Conservation (phyloP, 53 echinoderm and acorn worm genomes). For the Arbacia lixula region DNA sequence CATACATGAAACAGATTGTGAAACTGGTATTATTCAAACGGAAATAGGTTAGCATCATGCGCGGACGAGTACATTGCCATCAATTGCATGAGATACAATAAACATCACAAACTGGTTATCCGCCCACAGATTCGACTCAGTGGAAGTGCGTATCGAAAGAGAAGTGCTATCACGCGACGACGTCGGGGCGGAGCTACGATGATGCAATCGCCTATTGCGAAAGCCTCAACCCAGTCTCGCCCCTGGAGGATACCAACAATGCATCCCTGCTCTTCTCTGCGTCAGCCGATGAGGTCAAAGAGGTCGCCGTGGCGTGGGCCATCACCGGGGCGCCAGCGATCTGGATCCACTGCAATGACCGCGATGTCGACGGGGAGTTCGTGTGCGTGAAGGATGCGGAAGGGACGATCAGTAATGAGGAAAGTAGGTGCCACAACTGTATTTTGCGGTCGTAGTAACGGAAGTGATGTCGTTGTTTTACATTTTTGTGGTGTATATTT, state of each 20-base stretch:
- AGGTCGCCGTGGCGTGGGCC: neutral
- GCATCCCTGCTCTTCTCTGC: slow-evolving; percentile 2
- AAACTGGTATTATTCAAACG: too few species aligned
- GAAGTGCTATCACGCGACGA: neutral
- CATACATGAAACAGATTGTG: too few species aligned
- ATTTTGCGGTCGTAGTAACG: too few species aligned
- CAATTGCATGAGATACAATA: too few species aligned
- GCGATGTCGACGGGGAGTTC: neutral
- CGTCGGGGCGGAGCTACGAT: neutral
- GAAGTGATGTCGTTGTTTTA: too few species aligned
- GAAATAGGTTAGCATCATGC: too few species aligned
- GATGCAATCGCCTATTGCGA: neutral
- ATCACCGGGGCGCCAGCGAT: too few species aligned
- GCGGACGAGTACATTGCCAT: too few species aligned
- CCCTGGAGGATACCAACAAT: neutral
- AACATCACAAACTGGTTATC: too few species aligned
- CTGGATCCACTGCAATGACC: slow-evolving; percentile 23
- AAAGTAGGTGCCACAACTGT: too few species aligned
- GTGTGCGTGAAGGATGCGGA: slow-evolving; percentile 12
- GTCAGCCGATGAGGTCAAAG: neutral
- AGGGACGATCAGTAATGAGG: too few species aligned
- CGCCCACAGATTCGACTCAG: slow-evolving; percentile 1
- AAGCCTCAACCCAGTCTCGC: neutral
- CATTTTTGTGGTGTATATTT: too few species aligned
- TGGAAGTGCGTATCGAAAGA: neutral